Evolutionary conservation across 1,140 invertebrate species (phyloP).

Genomic region (Cyrtorhinus lividipennis): DNA sequence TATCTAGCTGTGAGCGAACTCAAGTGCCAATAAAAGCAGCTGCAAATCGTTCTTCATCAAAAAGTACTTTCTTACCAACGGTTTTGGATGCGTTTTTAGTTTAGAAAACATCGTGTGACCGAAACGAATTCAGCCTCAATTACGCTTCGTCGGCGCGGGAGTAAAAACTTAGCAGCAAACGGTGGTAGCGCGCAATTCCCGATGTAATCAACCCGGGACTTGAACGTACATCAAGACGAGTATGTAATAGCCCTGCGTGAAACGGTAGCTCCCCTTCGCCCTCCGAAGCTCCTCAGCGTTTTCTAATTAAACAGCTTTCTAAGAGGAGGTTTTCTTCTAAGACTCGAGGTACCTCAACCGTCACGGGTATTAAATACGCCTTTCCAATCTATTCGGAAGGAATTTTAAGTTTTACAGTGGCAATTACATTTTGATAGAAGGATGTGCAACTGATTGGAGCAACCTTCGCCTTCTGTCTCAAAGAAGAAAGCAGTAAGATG

Average conservation of each 20-base stretch:
- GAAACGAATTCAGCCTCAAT: neutral
- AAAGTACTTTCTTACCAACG: neutral
- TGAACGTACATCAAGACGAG: neutral
- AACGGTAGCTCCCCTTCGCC: neutral
- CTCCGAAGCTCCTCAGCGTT: too few relatives aligned
- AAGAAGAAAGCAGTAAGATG: too few relatives aligned
- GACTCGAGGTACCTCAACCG: neutral
- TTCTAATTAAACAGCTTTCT: slow-evolving; percentile 5
- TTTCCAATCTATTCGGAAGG: slow-evolving; percentile 1
- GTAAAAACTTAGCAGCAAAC: neutral
- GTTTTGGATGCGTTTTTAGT: neutral
- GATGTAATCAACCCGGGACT: neutral
- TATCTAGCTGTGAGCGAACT: neutral
- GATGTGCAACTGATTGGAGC: neutral
- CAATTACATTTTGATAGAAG: neutral
- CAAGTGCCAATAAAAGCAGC: neutral
- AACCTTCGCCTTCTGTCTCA: too few relatives aligned
- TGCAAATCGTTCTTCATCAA: neutral
- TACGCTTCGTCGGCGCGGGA: neutral
- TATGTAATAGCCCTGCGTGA: neutral
- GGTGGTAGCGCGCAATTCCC: neutral
- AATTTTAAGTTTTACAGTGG: slow-evolving; percentile 1
- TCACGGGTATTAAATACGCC: neutral
- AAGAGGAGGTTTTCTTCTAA: slow-evolving; percentile 1
- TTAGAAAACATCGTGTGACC: neutral